These are phyloP conservation scores for Propithecus coquereli DNA, from an alignment of 2,113 vertebrate genomes.

Conservation along the genomic window DNA sequence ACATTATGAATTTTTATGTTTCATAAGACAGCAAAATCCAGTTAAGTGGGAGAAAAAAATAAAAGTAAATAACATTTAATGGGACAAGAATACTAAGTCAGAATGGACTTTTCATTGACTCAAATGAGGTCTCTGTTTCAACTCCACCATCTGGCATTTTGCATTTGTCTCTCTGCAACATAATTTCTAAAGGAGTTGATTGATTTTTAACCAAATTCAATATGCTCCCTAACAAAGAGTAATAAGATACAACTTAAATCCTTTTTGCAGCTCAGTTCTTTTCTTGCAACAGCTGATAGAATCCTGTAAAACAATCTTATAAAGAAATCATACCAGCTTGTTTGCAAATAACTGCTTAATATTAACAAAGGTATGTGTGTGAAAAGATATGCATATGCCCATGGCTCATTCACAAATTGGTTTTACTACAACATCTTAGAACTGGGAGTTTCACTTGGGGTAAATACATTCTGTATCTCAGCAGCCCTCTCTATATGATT, in stretches of 20 bases:
- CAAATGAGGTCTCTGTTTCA: constrained; percentile 59
- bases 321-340: constrained; percentile 27
- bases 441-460: neutral
- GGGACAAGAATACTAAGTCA: constrained; percentile 46
- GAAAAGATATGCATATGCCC: neutral
- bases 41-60: constrained; percentile 55
- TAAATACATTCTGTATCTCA: neutral
- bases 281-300: constrained; percentile 54
- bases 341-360: constrained; percentile 50
- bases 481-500: neutral
- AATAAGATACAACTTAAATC: constrained; percentile 61
- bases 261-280: constrained; percentile 42
- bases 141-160: constrained; percentile 61
- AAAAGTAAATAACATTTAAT: constrained; percentile 59
- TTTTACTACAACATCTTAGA: neutral
- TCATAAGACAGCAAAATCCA: constrained; percentile 58
- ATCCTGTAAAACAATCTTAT: constrained; percentile 33
- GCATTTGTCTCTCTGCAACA: constrained; percentile 65
- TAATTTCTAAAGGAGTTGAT: constrained; percentile 68
- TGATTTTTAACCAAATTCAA: constrained; percentile 72
- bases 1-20: constrained; percentile 63
- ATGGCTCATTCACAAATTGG: constrained; percentile 6
- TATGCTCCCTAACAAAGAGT: constrained; percentile 51
- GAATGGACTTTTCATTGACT: constrained; percentile 70
- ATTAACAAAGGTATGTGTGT: constrained; percentile 36